Percentiles rank a stretch among this genome's conserved stretches.
These are phyloP conservation scores for Leptocoma aspasia DNA, from an alignment of 2,113 vertebrate genomes.

Conservation along the genomic window DNA sequence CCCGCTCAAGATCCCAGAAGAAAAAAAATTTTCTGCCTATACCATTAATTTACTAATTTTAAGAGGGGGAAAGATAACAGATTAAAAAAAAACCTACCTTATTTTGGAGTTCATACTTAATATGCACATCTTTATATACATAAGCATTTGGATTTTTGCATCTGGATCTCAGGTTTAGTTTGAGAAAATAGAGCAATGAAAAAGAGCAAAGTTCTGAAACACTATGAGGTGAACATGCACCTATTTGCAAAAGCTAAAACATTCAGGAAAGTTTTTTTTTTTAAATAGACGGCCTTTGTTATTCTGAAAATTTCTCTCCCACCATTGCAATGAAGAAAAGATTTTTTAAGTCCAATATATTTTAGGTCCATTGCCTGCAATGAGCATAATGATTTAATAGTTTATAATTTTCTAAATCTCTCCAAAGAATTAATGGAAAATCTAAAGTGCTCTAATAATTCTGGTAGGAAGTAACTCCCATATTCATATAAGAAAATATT, in stretches of 20 bases:
- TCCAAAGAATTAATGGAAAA: background rate
- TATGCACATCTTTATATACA: background rate
- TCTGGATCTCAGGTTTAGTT: background rate
- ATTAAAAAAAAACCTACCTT: background rate
- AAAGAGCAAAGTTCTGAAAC: background rate
- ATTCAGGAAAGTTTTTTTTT: background rate
- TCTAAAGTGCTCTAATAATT: background rate
- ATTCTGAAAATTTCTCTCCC: background rate
- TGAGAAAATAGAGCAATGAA: background rate
- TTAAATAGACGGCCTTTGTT: background rate
- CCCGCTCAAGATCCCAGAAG: background rate
- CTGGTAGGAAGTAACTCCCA: background rate
- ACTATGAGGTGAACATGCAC: background rate
- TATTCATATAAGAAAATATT: background rate
- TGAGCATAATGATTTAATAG: background rate
- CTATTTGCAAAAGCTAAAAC: background rate
- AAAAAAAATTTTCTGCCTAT: background rate
- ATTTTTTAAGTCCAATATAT: background rate
- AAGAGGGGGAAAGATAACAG: background rate
- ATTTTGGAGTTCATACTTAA: background rate
- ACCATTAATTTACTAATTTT: background rate
- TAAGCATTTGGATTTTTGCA: background rate
- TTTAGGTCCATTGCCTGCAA: background rate
- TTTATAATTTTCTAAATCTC: background rate
- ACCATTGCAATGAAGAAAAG: background rate